Conservation (phyloP, 2,113 vertebrate species). For the Burhinus oedicnemus region DNA sequence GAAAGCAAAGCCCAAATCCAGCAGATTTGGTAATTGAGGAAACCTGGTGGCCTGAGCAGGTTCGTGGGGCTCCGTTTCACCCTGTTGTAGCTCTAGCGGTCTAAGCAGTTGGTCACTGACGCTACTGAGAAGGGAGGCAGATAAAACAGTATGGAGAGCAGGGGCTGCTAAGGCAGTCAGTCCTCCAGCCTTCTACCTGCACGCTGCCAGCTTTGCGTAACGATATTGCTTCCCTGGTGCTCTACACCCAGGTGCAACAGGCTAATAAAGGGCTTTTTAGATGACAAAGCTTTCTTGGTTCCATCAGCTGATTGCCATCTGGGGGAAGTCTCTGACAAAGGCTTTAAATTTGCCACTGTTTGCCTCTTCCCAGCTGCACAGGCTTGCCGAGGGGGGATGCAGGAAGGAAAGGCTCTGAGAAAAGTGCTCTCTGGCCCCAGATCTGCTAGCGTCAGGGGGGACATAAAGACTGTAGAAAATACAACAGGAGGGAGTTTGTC, state of each 20-base stretch:
- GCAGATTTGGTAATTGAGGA: background rate
- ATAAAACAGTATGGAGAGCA: background rate
- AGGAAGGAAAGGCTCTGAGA: conserved; percentile 7
- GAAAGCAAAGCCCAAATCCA: background rate
- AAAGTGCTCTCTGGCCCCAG: background rate
- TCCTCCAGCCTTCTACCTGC: background rate
- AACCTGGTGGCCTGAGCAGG: background rate
- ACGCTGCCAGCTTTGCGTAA: background rate
- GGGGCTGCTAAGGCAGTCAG: background rate
- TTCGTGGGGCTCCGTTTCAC: background rate
- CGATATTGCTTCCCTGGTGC: background rate
- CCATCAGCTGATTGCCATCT: conserved; percentile 57
- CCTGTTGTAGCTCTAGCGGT: background rate
- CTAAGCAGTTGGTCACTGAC: background rate
- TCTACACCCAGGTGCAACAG: conserved; percentile 2
- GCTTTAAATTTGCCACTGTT: conserved; percentile 57
- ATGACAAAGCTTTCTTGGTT: background rate
- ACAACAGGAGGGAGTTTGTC: background rate
- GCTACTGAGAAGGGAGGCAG: background rate
- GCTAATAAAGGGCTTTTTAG: background rate
- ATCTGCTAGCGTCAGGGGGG: background rate
- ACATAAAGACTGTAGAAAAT: background rate
- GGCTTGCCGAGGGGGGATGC: background rate
- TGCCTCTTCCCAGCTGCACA: conserved; percentile 18
- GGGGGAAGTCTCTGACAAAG: conserved; percentile 53